Percentiles rank a stretch among this genome's conserved stretches.
phyloP scores from a whole-genome alignment of 2,888 invertebrate species.

The Tetramorium bicarinatum region DNA sequence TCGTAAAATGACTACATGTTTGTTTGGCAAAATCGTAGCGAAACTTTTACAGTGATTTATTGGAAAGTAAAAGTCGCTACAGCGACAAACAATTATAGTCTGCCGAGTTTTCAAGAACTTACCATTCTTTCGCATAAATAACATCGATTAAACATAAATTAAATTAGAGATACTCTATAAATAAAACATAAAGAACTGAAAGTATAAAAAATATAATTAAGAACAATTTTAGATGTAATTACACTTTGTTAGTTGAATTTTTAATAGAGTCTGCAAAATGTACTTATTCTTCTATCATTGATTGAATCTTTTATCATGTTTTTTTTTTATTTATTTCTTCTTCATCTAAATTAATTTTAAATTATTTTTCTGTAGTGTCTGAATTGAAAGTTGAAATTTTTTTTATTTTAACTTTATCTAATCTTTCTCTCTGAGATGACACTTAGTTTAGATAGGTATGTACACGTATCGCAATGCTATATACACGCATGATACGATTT shows the following conservation, averaged over 20 bases:
- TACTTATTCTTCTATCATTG: neutral
- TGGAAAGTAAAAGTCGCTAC: neutral
- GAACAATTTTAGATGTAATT: neutral
- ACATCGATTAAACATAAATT: neutral
- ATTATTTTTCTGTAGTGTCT: neutral
- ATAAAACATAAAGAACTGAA: neutral
- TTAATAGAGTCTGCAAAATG: neutral
- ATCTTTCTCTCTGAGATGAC: neutral
- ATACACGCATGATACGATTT: neutral
- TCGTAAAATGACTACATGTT: constrained; percentile 33
- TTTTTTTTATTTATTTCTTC: neutral
- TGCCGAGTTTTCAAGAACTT: neutral
- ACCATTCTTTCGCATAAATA: neutral
- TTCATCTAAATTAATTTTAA: neutral
- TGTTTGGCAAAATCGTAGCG: constrained; percentile 17
- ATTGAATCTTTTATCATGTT: neutral
- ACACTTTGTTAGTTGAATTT: neutral
- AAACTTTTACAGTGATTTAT: constrained; percentile 43
- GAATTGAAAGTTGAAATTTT: neutral
- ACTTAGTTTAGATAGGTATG: neutral
- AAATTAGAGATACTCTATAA: neutral
- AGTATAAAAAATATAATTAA: neutral
- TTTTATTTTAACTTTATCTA: neutral
- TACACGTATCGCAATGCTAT: neutral
- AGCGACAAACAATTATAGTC: constrained; percentile 30